Evolutionary conservation across 2,888 invertebrate species (phyloP).

Genomic region (Epinotia demarniana): DNA sequence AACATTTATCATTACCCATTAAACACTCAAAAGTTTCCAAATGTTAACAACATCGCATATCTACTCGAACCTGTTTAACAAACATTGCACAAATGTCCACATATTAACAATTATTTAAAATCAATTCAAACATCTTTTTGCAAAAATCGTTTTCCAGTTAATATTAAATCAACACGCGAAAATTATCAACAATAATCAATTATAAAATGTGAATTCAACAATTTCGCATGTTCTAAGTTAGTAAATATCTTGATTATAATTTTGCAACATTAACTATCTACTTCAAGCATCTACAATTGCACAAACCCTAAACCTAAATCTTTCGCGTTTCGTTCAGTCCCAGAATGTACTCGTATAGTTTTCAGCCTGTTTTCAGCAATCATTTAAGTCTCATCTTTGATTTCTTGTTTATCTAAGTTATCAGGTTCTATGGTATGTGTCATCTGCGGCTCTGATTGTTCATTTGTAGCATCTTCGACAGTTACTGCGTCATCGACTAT

Average conservation of each 20-base stretch:
- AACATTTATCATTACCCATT: constrained; percentile 69
- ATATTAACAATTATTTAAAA: neutral
- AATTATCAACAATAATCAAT: neutral
- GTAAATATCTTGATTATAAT: neutral
- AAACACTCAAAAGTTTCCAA: constrained; percentile 47
- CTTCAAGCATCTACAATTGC: constrained; percentile 33
- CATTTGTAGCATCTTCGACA: constrained; percentile 11
- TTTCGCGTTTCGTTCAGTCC: constrained; percentile 40
- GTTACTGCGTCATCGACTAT: constrained; percentile 23
- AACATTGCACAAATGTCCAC: constrained; percentile 1
- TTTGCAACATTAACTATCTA: constrained; percentile 22
- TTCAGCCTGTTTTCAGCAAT: constrained; percentile 6
- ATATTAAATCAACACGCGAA: neutral
- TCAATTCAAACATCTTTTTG: too few relatives aligned
- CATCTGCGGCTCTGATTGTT: constrained; percentile 23
- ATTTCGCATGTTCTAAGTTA: neutral
- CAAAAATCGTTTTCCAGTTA: neutral
- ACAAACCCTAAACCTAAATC: constrained; percentile 35
- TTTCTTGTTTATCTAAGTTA: constrained; percentile 21
- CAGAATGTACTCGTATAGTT: constrained; percentile 30
- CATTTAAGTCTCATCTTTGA: constrained; percentile 17
- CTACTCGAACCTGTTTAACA: constrained; percentile 11
- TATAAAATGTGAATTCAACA: neutral
- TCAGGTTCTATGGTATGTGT: constrained; percentile 27
- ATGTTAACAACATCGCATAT: constrained; percentile 17